phyloP scores from a whole-genome alignment of 37 sponge, comb jelly and placozoan genomes.

The Cliona cf. orientalis region DNA sequence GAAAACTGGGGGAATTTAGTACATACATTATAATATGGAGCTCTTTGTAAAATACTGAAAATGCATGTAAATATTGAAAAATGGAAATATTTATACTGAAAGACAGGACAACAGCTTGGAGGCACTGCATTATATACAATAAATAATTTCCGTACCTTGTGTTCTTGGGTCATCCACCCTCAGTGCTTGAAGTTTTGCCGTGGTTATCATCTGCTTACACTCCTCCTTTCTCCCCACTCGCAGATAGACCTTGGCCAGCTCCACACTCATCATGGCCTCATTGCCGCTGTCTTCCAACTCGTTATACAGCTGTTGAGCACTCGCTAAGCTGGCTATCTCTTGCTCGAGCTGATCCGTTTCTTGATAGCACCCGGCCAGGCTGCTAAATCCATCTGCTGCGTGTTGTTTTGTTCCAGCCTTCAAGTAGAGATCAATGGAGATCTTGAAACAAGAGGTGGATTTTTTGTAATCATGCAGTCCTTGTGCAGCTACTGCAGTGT shows the following conservation, averaged over 20 bases:
- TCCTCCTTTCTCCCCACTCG: slow-evolving; percentile 26
- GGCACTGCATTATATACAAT: background rate
- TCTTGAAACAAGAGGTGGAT: slow-evolving; percentile 23
- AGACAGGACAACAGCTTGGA: too few species aligned
- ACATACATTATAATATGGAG: too few species aligned
- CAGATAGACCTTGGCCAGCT: slow-evolving; percentile 55
- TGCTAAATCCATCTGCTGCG: slow-evolving; percentile 40
- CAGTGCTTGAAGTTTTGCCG: slow-evolving; percentile 45
- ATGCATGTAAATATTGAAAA: too few species aligned
- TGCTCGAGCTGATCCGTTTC: slow-evolving; percentile 27
- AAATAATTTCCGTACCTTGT: slow-evolving; percentile 29
- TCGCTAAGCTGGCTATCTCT: slow-evolving; percentile 35
- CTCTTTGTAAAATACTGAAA: too few species aligned
- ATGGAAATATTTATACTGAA: too few species aligned
- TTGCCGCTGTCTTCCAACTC: slow-evolving; percentile 26
- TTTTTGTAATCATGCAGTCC: slow-evolving; percentile 40
- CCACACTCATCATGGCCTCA: slow-evolving; percentile 55
- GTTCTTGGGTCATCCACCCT: slow-evolving; percentile 27
- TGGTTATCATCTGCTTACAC: slow-evolving; percentile 58
- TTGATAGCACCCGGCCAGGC: slow-evolving; percentile 43
- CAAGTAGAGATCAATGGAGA: slow-evolving; percentile 44
- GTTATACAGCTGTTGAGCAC: slow-evolving; percentile 57
- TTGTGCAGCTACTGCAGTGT: slow-evolving; percentile 47
- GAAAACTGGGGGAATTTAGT: too few species aligned
- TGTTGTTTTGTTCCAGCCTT: slow-evolving; percentile 23